Conservation (phyloP, 2,113 vertebrate genomes). For the Myotis yumanensis region DNA sequence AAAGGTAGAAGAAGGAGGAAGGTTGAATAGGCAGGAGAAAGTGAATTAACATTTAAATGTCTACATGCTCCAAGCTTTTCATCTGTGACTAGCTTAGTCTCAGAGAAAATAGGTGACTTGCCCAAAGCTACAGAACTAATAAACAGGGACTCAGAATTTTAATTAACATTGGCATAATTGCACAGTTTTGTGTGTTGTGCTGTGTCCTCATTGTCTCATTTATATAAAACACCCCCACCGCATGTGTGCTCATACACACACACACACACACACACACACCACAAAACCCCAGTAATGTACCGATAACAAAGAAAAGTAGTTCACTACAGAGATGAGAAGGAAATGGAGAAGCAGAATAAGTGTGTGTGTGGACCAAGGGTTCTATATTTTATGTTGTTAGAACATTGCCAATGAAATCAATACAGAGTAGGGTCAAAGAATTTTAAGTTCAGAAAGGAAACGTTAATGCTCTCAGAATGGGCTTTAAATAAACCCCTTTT, state of each 20-base stretch:
- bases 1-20: not conserved
- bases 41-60: not conserved
- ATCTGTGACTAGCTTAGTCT: not conserved
- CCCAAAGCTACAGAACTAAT: not conserved
- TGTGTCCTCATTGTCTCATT: not conserved
- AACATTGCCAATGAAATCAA: not conserved
- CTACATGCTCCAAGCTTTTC: not conserved
- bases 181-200: not conserved
- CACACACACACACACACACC: not conserved
- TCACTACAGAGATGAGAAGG: not conserved
- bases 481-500: not conserved
- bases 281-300: not conserved
- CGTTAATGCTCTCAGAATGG: not conserved
- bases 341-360: not conserved
- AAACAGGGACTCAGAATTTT: not conserved
- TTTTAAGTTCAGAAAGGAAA: not conserved
- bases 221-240: not conserved
- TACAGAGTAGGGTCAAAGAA: slow-evolving; percentile 5
- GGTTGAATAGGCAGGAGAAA: not conserved
- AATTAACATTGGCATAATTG: rapidly evolving
- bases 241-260: rapidly evolving
- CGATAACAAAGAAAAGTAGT: not conserved
- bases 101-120: not conserved
- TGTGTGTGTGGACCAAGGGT: not conserved
- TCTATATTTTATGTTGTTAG: slow-evolving; percentile 11